These are phyloP conservation scores for Poecilus cupreus DNA, from an alignment of 2,888 invertebrate genomes.

Conservation along the genomic window DNA sequence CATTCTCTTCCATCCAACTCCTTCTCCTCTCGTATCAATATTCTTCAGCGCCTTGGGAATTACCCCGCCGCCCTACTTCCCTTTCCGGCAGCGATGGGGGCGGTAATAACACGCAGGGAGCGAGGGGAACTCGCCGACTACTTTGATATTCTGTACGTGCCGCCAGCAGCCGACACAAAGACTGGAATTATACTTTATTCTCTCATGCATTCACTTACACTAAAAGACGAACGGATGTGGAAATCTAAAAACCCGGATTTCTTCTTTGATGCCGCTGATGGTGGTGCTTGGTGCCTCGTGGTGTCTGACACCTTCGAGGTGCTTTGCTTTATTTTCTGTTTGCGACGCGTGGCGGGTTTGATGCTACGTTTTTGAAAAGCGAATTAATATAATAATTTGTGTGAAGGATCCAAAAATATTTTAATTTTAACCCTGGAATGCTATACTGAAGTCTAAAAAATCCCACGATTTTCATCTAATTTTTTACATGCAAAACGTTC, in stretches of 20 bases:
- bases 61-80: not conserved
- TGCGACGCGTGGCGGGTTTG: too few species aligned
- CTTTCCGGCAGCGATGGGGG: not conserved
- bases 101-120: not conserved
- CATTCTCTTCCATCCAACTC: too few species aligned
- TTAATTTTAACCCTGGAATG: too few species aligned
- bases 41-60: not conserved
- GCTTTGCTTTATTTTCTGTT: not conserved
- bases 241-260: slow-evolving; percentile 50
- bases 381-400: too few species aligned
- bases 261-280: slow-evolving; percentile 24
- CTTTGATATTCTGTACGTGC: slow-evolving; percentile 38
- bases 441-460: too few species aligned
- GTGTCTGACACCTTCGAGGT: not conserved
- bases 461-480: too few species aligned
- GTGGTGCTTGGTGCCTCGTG: not conserved
- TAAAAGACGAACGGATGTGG: slow-evolving; percentile 49
- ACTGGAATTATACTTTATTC: slow-evolving; percentile 39
- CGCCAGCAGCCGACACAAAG: slow-evolving; percentile 20
- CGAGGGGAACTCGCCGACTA: not conserved
- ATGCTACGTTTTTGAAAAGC: too few species aligned
- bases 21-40: slow-evolving; percentile 10
- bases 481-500: too few species aligned
- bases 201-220: slow-evolving; percentile 52
- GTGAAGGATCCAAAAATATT: too few species aligned